A percentile compares a stretch with the other conserved stretches of the same genome.
These are phyloP conservation scores for Alloplasta piceator DNA, from an alignment of 2,888 invertebrate species.

Conservation along the genomic window DNA sequence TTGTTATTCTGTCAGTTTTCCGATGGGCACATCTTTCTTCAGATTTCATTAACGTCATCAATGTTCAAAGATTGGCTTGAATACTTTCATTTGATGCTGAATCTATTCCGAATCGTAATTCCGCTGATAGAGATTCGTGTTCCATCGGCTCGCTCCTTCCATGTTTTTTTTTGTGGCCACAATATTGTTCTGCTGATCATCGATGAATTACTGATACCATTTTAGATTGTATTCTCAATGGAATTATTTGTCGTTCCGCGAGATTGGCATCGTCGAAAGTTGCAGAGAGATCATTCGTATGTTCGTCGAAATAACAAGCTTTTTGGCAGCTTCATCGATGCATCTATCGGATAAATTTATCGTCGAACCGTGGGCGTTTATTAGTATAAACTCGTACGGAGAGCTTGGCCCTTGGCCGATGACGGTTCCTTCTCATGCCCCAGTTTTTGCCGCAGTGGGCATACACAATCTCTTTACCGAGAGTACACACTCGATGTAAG, in stretches of 20 bases:
- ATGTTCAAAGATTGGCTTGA: no score
- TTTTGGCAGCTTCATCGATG: conserved; percentile 40
- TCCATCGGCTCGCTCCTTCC: no score
- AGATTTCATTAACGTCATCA: no score
- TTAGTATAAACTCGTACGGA: conserved; percentile 30
- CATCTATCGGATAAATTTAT: conserved; percentile 36
- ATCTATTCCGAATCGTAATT: no score
- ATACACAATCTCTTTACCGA: background rate
- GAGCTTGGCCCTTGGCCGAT: conserved; percentile 39
- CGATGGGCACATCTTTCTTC: no score
- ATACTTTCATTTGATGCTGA: no score
- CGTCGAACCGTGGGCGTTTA: conserved; percentile 31
- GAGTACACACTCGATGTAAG: conserved; percentile 10
- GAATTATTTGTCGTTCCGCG: background rate
- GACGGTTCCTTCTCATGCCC: conserved; percentile 8
- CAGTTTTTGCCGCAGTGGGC: background rate
- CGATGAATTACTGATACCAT: no score
- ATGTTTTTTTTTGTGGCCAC: no score
- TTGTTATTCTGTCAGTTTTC: background rate
- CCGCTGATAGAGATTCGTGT: no score
- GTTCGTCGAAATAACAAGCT: conserved; percentile 20
- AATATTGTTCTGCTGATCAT: no score
- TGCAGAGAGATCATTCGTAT: conserved; percentile 6
- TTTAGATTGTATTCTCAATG: no score
- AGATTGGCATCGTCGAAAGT: background rate